Evolutionary conservation across 2,797 vertebrate species (phyloP), one percentile per base, ranked within the genome.

Genomic region (Neomorphus geoffroyi): DNA sequence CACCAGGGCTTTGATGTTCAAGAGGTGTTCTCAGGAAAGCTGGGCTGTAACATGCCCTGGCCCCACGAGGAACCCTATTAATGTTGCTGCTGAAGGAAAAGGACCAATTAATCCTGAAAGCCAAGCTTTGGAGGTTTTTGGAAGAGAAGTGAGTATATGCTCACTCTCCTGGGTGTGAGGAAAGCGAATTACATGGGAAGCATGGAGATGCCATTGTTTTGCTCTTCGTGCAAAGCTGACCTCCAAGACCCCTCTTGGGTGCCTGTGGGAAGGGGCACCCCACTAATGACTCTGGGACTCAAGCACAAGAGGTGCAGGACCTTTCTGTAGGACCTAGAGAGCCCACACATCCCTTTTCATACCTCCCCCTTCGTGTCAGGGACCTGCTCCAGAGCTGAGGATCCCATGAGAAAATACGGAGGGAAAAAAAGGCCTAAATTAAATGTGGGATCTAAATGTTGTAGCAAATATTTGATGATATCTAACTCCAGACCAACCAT

Each of bases 71-170:
- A 80, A 9, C 56, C 19, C 26, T 21, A 30, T 35, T 71, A 75
- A 75, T 45, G 67, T n/a, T 86, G 28, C 93, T 86, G 77, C 69
- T 86, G 91, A 83, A 83, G 72, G 75, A 92, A 74, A 87, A 83
- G 73, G 24, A 48, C 85, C 54, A 74, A 92, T 94, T 83, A 84
- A 82, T 77, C 56, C 88, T 79, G 51, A 77, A 84, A 94, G 41
- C 48, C 45, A 35, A 51, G 56, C 11, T 35, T 24, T 33, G 67
- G 88, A 93, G 53, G 18, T 30, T 70, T 78, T 51, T 18, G 48
- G 62, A 81, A 67, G 66, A 45, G 56, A 72, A 80, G 2, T 0
- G 1, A 69, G 13, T 10, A 15, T 15, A 13, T 19, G 12, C 32
- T 93, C 26, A 7, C 11, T 46, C 18, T 78, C 4, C 61, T 13